Base-by-base conservation (phyloP, 2,888 invertebrate genomes). In the Hybos culiciformis region DNA sequence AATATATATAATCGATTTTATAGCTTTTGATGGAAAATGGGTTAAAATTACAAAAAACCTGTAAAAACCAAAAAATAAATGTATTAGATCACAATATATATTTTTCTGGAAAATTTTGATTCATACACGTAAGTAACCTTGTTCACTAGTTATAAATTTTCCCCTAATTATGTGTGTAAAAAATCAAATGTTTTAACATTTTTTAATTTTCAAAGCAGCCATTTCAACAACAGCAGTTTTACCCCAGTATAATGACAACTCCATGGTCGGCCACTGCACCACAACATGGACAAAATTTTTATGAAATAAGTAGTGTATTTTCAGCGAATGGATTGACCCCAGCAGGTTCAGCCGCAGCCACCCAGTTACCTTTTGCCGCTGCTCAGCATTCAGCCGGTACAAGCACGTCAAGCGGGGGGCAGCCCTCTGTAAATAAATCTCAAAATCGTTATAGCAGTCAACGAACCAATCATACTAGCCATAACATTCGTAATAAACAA, bases 301-400 rank as follows among this genome's bases (percentile, higher is more conserved):
- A 75, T 55, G 80, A 80, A 52, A 73, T 82, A 57, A 71, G 77
- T 52, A 73, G 77, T 59, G 76, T 83, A 48, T 81, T 80, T 63
- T 73, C 80, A 47, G 72, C 80, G 55, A 83, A 83, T 62, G 81
- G 82, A 44, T 66, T 83, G 51, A 52, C 80, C 45, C 80, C 79
- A 39, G 80, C 78, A 60, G 71, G 73, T 44, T 68, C 76, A 42
- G 78, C 75, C 24, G 51, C 61, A 33, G 55, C 59, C 18, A 44
- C 46, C 36, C n/a, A n/a, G n/a, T n/a, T n/a, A n/a, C 44, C 45
- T 34, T 61, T 57, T 41, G 51, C 64, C 20, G 44, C 54, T 45
- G 49, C 59, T 32, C 55, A 58, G 44, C 58, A 60, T 40, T 56
- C 59, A 44, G 49, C 51, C 39, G 49, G 39, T 29, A 44, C 44